Evolutionary conservation across 2,797 vertebrate species (phyloP).

Genomic region (Lagocephalus sceleratus): DNA sequence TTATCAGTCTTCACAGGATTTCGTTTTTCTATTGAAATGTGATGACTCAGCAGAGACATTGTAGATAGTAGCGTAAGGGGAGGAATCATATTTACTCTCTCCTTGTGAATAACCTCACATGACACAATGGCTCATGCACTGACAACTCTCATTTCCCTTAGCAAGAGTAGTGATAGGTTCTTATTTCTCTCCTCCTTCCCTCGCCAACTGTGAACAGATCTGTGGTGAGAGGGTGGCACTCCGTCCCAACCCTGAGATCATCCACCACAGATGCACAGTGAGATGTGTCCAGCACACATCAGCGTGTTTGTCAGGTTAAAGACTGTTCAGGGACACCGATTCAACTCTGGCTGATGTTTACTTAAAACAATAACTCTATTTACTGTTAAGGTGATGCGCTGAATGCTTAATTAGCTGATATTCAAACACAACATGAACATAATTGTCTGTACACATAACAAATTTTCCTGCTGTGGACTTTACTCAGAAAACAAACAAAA

Average conservation of each 20-base stretch:
- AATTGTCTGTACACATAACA: too few relatives aligned
- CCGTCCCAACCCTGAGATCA: conserved; percentile 10
- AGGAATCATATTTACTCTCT: neutral
- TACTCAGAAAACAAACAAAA: too few relatives aligned
- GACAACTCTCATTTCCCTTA: conserved; percentile 27
- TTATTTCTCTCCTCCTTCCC: conserved; percentile 23
- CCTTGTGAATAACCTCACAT: conserved; percentile 45
- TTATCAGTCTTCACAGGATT: conserved; percentile 58
- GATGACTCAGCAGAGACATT: conserved; percentile 61
- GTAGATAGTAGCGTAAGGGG: conserved; percentile 18
- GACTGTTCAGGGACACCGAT: too few relatives aligned
- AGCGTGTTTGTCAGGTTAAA: too few relatives aligned
- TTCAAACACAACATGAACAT: too few relatives aligned
- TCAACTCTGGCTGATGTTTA: too few relatives aligned
- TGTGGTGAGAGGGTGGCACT: conserved; percentile 18
- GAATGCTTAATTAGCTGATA: too few relatives aligned
- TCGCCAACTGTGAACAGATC: conserved; percentile 13
- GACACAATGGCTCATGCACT: conserved; percentile 16
- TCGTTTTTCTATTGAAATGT: conserved; percentile 55
- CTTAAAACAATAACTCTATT: too few relatives aligned
- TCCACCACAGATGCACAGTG: neutral
- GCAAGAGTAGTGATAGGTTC: conserved; percentile 30
- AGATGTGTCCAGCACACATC: neutral
- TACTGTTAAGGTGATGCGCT: too few relatives aligned
- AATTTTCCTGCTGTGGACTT: too few relatives aligned